These are phyloP conservation scores for Hippoglossus hippoglossus DNA, from an alignment of 2,797 vertebrate genomes.

Conservation along the genomic window DNA sequence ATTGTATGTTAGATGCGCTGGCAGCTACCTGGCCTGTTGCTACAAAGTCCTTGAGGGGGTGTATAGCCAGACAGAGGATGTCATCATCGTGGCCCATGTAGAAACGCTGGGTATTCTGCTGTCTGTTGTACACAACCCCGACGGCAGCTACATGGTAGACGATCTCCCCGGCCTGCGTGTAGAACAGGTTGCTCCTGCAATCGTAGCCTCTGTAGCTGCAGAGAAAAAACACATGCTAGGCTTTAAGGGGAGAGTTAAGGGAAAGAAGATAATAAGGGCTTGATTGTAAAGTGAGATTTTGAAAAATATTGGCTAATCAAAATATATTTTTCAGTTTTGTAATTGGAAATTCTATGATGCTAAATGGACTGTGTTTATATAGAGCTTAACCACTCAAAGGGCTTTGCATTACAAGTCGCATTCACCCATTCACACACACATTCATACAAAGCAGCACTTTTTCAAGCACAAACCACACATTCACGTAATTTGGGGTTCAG, in stretches of 20 bases:
- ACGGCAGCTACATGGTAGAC: slow-evolving; percentile 98
- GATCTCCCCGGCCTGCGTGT: slow-evolving; percentile 98
- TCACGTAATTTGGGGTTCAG: no score
- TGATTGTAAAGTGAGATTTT: neutral
- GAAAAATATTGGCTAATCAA: neutral
- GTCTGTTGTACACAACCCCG: slow-evolving; percentile 96
- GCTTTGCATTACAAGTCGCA: no score
- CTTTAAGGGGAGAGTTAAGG: neutral
- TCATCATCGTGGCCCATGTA: slow-evolving; percentile 98
- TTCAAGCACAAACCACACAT: no score
- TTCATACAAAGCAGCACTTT: no score
- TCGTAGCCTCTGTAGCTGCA: slow-evolving; percentile 82
- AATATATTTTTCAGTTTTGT: no score
- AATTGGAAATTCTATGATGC: no score
- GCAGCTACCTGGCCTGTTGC: slow-evolving; percentile 96
- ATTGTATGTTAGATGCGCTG: slow-evolving; percentile 9
- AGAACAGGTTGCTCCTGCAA: slow-evolving; percentile 89
- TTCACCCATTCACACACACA: no score
- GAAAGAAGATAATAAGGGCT: neutral
- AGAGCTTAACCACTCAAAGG: no score
- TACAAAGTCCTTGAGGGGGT: slow-evolving; percentile 96
- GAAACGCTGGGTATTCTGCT: slow-evolving; percentile 97
- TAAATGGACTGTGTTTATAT: no score
- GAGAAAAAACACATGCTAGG: neutral
- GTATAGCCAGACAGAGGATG: slow-evolving; percentile 96